A percentile compares a stretch with the other conserved stretches of the same genome.
Conservation (phyloP, 2,797 vertebrate genomes). For the Tragelaphus oryx region DNA sequence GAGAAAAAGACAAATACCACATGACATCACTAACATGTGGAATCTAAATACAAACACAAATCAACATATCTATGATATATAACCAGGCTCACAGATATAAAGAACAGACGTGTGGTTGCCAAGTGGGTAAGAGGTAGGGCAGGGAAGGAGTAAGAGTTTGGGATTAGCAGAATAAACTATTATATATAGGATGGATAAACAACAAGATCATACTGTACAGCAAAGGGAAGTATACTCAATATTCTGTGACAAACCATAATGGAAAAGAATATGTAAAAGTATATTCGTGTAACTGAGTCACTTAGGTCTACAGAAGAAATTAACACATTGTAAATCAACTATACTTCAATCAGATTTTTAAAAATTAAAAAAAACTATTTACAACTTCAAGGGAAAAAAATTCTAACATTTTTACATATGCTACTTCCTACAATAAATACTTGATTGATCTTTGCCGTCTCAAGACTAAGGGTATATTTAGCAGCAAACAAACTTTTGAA, state of each 20-base stretch:
- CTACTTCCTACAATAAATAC: neutral
- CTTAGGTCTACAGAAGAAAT: neutral
- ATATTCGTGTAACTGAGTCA: neutral
- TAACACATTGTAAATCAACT: neutral
- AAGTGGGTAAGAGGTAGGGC: neutral
- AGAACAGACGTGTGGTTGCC: neutral
- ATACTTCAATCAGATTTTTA: neutral
- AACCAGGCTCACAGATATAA: neutral
- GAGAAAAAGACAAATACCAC: neutral
- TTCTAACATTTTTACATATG: neutral
- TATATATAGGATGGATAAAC: neutral
- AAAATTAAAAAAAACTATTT: neutral
- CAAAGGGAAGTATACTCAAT: neutral
- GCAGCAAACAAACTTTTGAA: neutral
- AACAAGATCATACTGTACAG: neutral
- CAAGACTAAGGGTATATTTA: neutral
- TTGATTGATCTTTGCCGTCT: neutral
- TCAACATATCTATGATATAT: neutral
- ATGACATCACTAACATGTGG: neutral
- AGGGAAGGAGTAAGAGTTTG: neutral
- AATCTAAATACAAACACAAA: neutral
- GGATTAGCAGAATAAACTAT: neutral
- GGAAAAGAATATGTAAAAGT: neutral
- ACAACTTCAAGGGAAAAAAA: neutral
- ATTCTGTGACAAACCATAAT: neutral